These are phyloP conservation scores for Trichopria drosophilae DNA, from an alignment of 2,888 invertebrate species.

Conservation along the genomic window DNA sequence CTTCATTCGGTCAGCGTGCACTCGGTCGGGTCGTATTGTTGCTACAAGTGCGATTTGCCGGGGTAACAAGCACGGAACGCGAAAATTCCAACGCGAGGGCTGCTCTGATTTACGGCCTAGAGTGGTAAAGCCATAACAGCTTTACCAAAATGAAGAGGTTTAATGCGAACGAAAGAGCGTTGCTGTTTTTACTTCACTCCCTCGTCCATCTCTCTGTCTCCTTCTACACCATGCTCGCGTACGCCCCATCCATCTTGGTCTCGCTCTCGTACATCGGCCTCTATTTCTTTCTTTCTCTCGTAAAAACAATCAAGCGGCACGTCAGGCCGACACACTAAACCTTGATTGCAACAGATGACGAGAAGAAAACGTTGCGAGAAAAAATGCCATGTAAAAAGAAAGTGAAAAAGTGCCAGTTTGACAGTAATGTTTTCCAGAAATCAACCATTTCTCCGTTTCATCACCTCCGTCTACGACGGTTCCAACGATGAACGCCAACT, in stretches of 20 bases:
- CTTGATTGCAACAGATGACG: constrained; percentile 53
- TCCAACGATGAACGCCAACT: too few relatives aligned
- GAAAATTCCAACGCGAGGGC: constrained; percentile 42
- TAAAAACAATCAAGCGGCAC: constrained; percentile 56
- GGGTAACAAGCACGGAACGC: constrained; percentile 40
- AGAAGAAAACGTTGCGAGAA: constrained; percentile 33
- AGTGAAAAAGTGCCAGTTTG: constrained; percentile 11
- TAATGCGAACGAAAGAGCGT: constrained; percentile 43
- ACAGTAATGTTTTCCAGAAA: too few relatives aligned
- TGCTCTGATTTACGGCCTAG: constrained; percentile 50
- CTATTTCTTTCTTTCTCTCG: constrained; percentile 39
- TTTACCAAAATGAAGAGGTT: constrained; percentile 54
- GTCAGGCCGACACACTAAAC: constrained; percentile 46
- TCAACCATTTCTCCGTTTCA: too few relatives aligned
- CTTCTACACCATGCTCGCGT: background rate
- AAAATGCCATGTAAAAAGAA: too few relatives aligned
- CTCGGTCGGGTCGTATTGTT: too few relatives aligned
- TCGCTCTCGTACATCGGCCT: constrained; percentile 10
- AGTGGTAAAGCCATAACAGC: constrained; percentile 52
- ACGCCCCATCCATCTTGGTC: too few relatives aligned
- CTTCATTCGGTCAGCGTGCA: too few relatives aligned
- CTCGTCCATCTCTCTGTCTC: constrained; percentile 10
- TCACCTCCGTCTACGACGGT: too few relatives aligned
- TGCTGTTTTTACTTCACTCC: constrained; percentile 36
- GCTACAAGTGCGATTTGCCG: too few relatives aligned